Percentiles rank a stretch among this genome's conserved stretches.
phyloP scores from a whole-genome alignment of 2,888 invertebrate species.

The Hypolimnas misippus region DNA sequence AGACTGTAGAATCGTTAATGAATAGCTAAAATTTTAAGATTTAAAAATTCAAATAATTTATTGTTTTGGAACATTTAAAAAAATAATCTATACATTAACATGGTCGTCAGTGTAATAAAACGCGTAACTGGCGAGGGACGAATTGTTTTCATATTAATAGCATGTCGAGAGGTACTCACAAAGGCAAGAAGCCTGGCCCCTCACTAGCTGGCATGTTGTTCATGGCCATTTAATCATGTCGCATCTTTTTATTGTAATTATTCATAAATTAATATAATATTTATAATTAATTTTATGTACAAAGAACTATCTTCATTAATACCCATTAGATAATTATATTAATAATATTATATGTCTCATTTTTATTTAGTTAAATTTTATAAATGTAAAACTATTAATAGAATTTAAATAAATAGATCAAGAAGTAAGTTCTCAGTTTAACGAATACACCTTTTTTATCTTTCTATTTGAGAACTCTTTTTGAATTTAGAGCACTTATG shows the following conservation, averaged over 20 bases:
- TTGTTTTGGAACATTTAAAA: no score
- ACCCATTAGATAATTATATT: no score
- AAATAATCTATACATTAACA: slow-evolving; percentile 16
- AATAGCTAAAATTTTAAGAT: no score
- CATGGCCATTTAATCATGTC: slow-evolving; percentile 61
- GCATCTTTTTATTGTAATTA: slow-evolving; percentile 37
- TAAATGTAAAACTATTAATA: no score
- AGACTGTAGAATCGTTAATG: no score
- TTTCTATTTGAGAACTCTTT: not conserved
- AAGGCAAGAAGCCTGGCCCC: slow-evolving; percentile 54
- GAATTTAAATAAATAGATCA: no score
- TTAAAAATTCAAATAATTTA: no score
- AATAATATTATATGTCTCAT: no score
- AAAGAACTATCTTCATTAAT: no score
- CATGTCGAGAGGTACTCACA: slow-evolving; percentile 75
- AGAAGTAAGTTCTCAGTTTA: no score
- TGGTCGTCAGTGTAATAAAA: slow-evolving; percentile 58
- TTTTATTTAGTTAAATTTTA: no score
- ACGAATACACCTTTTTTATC: not conserved
- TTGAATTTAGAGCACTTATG: not conserved
- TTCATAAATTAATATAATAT: slow-evolving; percentile 22
- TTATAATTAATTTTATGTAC: not conserved
- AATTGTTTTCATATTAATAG: slow-evolving; percentile 84
- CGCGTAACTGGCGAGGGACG: slow-evolving; percentile 71
- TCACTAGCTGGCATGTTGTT: slow-evolving; percentile 55